phyloP scores from a whole-genome alignment of 92 coral and sea anemone species.

The Isaurus tuberculatus region DNA sequence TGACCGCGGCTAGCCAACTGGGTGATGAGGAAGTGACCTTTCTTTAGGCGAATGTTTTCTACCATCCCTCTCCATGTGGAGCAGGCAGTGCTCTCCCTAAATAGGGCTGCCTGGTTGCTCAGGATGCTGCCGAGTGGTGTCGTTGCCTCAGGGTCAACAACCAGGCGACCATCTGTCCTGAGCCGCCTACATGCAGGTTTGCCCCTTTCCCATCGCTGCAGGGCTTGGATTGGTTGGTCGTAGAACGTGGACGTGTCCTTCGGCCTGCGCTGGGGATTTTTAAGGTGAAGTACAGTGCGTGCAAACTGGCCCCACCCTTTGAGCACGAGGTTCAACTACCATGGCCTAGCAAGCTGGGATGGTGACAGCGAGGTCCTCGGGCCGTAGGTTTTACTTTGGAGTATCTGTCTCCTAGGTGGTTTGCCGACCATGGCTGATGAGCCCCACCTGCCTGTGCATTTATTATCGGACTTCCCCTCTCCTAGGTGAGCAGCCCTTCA shows the following conservation, averaged over 20 bases:
- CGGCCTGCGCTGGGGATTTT: conserved; percentile 49
- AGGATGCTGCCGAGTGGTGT: conserved; percentile 22
- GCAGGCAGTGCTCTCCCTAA: conserved; percentile 34
- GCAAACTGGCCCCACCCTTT: conserved; percentile 54
- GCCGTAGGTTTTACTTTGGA: conserved; percentile 41
- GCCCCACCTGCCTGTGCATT: neutral
- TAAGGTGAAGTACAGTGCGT: no score
- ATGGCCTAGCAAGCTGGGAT: no score
- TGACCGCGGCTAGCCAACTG: conserved; percentile 19
- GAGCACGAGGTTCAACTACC: conserved; percentile 36
- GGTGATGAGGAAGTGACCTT: neutral
- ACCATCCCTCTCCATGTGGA: neutral
- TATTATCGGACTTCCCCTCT: no score
- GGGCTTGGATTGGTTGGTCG: conserved; percentile 30
- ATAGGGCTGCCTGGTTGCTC: conserved; percentile 14
- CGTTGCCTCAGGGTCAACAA: neutral
- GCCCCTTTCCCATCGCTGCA: conserved; percentile 54
- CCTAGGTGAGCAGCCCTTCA: no score
- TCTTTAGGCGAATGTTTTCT: conserved; percentile 1
- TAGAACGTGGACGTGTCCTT: conserved; percentile 49
- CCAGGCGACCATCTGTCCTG: no score
- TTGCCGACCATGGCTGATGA: neutral
- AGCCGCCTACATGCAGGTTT: conserved; percentile 41
- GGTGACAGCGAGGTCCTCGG: conserved; percentile 42
- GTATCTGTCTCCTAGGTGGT: conserved; percentile 33